Conservation (phyloP, 2,888 invertebrate genomes). For the Lasioglossum vierecki region DNA sequence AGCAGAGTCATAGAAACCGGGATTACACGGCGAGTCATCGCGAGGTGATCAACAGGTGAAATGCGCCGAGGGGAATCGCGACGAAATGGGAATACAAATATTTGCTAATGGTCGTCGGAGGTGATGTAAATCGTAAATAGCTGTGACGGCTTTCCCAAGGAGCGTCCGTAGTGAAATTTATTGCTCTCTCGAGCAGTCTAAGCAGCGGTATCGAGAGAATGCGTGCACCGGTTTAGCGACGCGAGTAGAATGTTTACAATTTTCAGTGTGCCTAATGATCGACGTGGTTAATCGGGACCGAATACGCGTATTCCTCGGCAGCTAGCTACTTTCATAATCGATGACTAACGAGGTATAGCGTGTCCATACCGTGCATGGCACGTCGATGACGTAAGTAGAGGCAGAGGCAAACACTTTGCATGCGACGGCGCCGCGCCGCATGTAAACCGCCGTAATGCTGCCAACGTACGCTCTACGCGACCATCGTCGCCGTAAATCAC, state of each 20-base stretch:
- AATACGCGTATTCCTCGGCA: conserved; percentile 23
- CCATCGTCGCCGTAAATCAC: conserved; percentile 26
- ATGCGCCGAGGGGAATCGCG: conserved; percentile 20
- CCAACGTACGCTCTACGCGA: background rate
- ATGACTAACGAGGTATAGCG: conserved; percentile 78
- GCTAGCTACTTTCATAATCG: conserved; percentile 71
- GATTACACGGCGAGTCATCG: conserved; percentile 10
- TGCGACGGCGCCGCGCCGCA: conserved; percentile 53
- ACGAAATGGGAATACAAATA: conserved; percentile 46
- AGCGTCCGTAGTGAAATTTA: conserved; percentile 23
- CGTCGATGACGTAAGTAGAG: conserved; percentile 78
- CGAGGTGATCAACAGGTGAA: conserved; percentile 46
- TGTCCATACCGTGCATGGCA: conserved; percentile 80
- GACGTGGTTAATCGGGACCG: conserved; percentile 29
- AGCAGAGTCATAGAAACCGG: background rate
- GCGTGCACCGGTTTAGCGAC: background rate
- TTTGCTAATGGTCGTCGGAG: conserved; percentile 35
- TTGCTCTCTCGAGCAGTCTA: background rate
- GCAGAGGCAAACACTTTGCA: conserved; percentile 35
- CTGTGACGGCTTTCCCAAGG: conserved; percentile 27
- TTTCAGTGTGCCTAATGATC: background rate
- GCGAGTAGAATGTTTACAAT: conserved; percentile 5
- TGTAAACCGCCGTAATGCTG: conserved; percentile 39
- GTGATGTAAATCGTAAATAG: conserved; percentile 35
- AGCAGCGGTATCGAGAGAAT: background rate